These are phyloP conservation scores for Artemisiospiza belli DNA, from an alignment of 2,113 vertebrate species.

Conservation along the genomic window DNA sequence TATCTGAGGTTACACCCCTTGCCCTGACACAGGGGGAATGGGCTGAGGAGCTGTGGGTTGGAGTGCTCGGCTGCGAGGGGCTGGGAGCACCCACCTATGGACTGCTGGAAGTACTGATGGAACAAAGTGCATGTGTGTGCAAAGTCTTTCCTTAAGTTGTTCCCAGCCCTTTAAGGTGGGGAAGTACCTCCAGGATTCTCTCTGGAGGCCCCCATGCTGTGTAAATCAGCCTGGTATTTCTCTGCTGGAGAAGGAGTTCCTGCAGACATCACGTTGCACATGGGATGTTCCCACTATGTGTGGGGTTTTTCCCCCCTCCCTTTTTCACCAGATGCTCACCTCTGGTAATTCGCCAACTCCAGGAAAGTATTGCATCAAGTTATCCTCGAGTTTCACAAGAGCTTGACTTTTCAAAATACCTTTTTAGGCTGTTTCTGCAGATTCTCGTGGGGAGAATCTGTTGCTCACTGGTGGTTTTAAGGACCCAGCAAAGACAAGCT, in stretches of 20 bases:
- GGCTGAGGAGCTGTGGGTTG: not conserved
- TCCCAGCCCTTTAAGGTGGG: not conserved
- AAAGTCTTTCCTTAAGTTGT: not conserved
- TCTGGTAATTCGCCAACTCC: constrained; percentile 16
- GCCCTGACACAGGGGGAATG: not conserved
- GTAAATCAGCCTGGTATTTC: not conserved
- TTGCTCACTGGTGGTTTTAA: not conserved
- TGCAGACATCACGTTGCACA: not conserved
- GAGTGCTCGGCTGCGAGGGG: not conserved
- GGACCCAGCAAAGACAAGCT: not conserved
- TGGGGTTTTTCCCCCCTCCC: not conserved
- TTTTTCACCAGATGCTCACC: not conserved
- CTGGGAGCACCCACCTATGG: not conserved
- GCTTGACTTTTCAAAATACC: not conserved
- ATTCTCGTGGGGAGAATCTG: not conserved
- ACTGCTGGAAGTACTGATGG: not conserved
- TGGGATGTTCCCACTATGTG: not conserved
- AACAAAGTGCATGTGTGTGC: not conserved
- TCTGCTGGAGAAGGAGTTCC: not conserved
- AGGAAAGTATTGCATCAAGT: constrained; percentile 6
- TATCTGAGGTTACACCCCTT: not conserved
- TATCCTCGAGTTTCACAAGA: not conserved
- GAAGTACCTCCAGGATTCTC: not conserved
- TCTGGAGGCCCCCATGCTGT: not conserved
- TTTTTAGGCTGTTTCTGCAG: constrained; percentile 12